A percentile compares a stretch with the other conserved stretches of the same genome.
Conservation (phyloP, 2,797 vertebrate genomes). For the Danio jaintianensis region DNA sequence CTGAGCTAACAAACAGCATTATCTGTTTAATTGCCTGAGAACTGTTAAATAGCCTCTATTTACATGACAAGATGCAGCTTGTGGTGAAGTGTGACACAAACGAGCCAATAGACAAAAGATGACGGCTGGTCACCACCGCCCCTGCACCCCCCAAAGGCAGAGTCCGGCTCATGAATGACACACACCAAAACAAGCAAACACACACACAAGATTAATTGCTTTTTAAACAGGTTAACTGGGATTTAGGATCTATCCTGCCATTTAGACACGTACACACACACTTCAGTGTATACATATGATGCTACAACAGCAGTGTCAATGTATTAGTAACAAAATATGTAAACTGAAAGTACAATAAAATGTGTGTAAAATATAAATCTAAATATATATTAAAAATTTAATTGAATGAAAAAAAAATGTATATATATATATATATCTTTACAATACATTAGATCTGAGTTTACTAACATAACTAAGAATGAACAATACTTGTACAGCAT, state of each 20-base stretch:
- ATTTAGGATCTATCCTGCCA: neutral
- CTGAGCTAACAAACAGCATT: conserved; percentile 51
- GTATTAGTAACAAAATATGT: no score
- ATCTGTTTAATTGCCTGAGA: conserved; percentile 50
- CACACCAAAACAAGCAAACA: conserved; percentile 7
- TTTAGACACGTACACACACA: neutral
- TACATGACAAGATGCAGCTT: conserved; percentile 55
- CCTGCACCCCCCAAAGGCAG: conserved; percentile 37
- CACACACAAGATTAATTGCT: conserved; percentile 28
- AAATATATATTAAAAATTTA: no score
- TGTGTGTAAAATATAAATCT: no score
- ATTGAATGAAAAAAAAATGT: no score
- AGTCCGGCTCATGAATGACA: conserved; percentile 38
- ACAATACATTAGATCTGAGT: no score
- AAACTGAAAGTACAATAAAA: neutral
- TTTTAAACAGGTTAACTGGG: conserved; percentile 37
- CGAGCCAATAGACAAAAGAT: conserved; percentile 41
- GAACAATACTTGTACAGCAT: no score
- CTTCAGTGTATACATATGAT: neutral
- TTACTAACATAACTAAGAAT: no score
- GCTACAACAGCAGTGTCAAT: neutral
- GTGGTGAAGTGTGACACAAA: conserved; percentile 50
- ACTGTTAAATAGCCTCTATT: conserved; percentile 49
- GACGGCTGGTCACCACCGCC: conserved; percentile 18
- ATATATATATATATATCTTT: no score